phyloP scores from a whole-genome alignment of 2,888 invertebrate genomes.

The Pseudoips prasinana region DNA sequence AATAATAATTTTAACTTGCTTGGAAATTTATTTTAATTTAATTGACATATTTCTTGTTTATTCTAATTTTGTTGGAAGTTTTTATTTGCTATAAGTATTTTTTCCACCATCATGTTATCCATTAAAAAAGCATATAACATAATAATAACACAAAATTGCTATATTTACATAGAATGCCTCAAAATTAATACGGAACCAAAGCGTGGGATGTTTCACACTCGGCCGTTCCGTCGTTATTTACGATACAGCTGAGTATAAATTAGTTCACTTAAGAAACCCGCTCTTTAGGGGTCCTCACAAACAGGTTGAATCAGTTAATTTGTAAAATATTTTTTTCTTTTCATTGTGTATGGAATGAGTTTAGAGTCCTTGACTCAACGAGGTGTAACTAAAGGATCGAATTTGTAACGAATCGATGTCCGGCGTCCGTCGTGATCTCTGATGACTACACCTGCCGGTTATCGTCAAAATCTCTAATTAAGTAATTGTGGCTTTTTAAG shows the following conservation, averaged over 20 bases:
- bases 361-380: constrained; percentile 79
- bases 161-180: neutral
- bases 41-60: too few species aligned
- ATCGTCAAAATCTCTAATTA: constrained; percentile 67
- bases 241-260: constrained; percentile 74
- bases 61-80: too few species aligned
- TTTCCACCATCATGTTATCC: too few species aligned
- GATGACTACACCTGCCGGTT: constrained; percentile 71
- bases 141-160: neutral
- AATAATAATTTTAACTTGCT: too few species aligned
- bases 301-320: constrained; percentile 78
- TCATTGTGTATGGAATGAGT: constrained; percentile 70
- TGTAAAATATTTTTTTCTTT: constrained; percentile 61
- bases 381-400: constrained; percentile 78
- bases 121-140: too few species aligned
- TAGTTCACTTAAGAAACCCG: constrained; percentile 73
- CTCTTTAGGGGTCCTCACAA: constrained; percentile 75
- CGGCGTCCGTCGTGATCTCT: constrained; percentile 61
- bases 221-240: constrained; percentile 65
- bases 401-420: constrained; percentile 80
- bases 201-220: constrained; percentile 30
- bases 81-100: too few species aligned
- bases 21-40: too few species aligned
- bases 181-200: constrained; percentile 29
- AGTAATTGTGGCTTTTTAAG: constrained; percentile 62